Evolutionary conservation across 2,888 invertebrate genomes (phyloP).

Genomic region (Toxonevra muliebris): DNA sequence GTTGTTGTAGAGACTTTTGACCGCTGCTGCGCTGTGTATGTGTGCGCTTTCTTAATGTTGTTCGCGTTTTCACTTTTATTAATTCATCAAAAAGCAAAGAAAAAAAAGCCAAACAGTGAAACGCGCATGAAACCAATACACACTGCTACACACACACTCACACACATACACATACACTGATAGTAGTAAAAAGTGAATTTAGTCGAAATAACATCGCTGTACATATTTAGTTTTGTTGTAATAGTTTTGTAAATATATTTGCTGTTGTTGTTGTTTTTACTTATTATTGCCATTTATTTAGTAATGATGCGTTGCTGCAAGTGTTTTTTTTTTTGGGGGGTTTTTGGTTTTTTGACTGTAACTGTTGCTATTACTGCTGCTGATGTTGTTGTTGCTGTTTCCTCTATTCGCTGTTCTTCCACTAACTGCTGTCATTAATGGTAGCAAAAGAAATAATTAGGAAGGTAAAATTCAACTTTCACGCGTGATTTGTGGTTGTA

Average conservation of each 20-base stretch:
- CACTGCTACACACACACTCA: too few relatives aligned
- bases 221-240: too few relatives aligned
- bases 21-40: not conserved
- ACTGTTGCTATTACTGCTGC: too few relatives aligned
- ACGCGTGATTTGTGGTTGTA: conserved; percentile 33
- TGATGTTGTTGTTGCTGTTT: not conserved
- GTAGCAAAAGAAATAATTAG: conserved; percentile 19
- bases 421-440: conserved; percentile 25
- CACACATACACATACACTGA: too few relatives aligned
- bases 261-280: conserved; percentile 1
- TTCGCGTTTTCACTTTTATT: conserved; percentile 5
- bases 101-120: not conserved
- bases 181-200: too few relatives aligned
- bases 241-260: not conserved
- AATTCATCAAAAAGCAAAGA: conserved; percentile 3
- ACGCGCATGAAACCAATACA: too few relatives aligned
- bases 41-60: too few relatives aligned
- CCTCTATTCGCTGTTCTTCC: conserved; percentile 20
- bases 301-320: conserved; percentile 12
- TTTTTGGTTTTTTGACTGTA: not conserved
- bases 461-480: conserved; percentile 30
- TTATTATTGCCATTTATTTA: not conserved
- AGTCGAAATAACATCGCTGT: too few relatives aligned
- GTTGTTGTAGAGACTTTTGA: not conserved
- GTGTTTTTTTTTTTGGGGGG: not conserved